A percentile compares a stretch with the other conserved stretches of the same genome.
Evolutionary conservation across 2,113 vertebrate genomes (phyloP).

Genomic region (Rhea americana): DNA sequence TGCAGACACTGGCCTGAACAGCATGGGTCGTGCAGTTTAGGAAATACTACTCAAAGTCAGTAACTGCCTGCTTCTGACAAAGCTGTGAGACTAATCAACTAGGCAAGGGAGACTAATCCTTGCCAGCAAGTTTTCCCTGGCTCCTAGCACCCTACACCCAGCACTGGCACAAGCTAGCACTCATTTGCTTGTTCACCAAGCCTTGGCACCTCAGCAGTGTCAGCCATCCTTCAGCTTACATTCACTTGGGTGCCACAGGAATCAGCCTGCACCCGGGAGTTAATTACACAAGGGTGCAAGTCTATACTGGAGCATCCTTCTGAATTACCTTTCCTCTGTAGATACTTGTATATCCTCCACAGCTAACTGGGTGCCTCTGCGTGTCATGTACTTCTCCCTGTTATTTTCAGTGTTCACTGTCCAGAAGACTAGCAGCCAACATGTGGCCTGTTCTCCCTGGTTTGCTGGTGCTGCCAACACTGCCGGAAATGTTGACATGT

Average conservation of each 20-base stretch:
- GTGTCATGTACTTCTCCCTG: not conserved
- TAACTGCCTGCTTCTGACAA: not conserved
- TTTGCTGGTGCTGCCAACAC: not conserved
- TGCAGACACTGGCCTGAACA: not conserved
- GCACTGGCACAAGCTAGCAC: not conserved
- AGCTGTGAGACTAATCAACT: not conserved
- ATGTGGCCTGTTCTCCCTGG: no score
- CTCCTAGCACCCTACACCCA: not conserved
- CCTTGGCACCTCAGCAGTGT: fast-evolving
- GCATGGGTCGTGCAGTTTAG: not conserved
- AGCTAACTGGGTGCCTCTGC: no score
- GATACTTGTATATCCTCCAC: not conserved
- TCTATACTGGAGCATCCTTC: not conserved
- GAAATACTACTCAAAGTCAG: not conserved
- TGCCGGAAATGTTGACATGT: not conserved
- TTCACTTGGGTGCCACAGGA: not conserved
- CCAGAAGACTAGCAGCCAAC: not conserved
- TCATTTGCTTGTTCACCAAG: not conserved
- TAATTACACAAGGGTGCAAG: not conserved
- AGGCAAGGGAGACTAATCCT: not conserved
- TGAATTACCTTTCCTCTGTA: not conserved
- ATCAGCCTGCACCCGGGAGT: not conserved
- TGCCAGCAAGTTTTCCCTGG: not conserved
- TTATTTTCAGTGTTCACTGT: not conserved
- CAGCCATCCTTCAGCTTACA: not conserved